These are phyloP conservation scores for Dendroctonus valens DNA, from an alignment of 1,140 invertebrate species.

Conservation along the genomic window DNA sequence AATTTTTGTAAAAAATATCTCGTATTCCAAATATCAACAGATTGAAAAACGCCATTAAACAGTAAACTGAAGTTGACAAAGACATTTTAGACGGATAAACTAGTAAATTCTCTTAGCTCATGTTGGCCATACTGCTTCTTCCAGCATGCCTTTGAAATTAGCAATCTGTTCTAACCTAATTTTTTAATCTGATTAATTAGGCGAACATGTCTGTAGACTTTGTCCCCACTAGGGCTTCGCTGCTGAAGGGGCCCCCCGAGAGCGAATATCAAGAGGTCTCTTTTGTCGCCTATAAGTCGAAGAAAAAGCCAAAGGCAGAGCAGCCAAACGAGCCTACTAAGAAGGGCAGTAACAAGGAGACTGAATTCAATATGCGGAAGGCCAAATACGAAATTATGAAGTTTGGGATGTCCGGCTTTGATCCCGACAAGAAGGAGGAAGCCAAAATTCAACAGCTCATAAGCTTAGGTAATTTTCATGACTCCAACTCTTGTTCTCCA, in stretches of 20 bases:
- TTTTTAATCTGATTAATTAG: too few species aligned
- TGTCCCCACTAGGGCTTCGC: constrained; percentile 56
- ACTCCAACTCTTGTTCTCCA: too few species aligned
- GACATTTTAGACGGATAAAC: too few species aligned
- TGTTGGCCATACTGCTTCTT: too few species aligned
- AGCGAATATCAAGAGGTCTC: constrained; percentile 53
- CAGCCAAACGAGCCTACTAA: constrained; percentile 8
- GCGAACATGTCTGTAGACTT: constrained; percentile 41
- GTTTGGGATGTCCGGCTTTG: constrained; percentile 63
- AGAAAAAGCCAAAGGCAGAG: constrained; percentile 38
- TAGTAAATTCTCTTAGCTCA: too few species aligned
- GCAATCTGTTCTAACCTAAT: too few species aligned
- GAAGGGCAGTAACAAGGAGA: constrained; percentile 37
- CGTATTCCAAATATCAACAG: too few species aligned
- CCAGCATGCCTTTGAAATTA: too few species aligned
- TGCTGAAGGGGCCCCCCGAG: constrained; percentile 49
- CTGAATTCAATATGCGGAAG: constrained; percentile 59
- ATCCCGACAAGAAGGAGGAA: constrained; percentile 56
- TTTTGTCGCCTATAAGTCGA: constrained; percentile 56
- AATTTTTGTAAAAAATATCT: too few species aligned
- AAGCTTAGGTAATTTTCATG: constrained; percentile 54
- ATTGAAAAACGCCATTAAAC: too few species aligned
- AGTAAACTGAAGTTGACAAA: too few species aligned
- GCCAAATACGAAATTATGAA: constrained; percentile 63
- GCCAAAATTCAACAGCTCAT: constrained; percentile 61